These are phyloP conservation scores for Dolomedes plantarius DNA, from an alignment of 2,888 invertebrate species.

Conservation along the genomic window DNA sequence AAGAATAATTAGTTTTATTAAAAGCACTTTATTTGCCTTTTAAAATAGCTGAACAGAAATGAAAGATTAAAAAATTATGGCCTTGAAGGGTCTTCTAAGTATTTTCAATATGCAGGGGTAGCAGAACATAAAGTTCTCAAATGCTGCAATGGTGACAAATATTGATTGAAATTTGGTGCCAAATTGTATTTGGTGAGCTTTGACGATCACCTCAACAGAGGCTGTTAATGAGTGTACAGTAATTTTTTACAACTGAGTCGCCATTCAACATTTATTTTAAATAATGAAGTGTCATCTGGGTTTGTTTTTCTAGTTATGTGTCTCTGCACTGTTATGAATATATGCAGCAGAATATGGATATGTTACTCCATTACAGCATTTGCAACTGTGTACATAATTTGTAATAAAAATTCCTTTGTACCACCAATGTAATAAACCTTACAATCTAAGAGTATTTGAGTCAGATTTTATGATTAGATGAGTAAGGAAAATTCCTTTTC, in stretches of 20 bases:
- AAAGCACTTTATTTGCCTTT: too few relatives aligned
- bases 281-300: neutral
- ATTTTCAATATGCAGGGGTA: neutral
- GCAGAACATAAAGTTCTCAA: neutral
- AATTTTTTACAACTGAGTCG: conserved; percentile 11
- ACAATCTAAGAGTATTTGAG: neutral
- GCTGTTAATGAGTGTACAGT: neutral
- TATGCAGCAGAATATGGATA: neutral
- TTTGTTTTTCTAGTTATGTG: neutral
- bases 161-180: conserved; percentile 12
- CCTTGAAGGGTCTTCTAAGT: too few relatives aligned
- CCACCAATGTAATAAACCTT: conserved; percentile 7
- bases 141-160: conserved; percentile 18
- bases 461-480: too few relatives aligned
- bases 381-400: conserved; percentile 21
- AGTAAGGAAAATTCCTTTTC: too few relatives aligned
- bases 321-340: neutral
- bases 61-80: too few relatives aligned
- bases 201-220: conserved; percentile 8
- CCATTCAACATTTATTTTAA: neutral
- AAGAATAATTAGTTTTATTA: too few relatives aligned
- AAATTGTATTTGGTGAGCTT: conserved; percentile 15
- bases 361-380: conserved; percentile 24
- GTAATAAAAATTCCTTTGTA: conserved; percentile 16
- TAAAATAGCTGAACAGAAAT: too few relatives aligned